A percentile compares a stretch with the other conserved stretches of the same genome.
phyloP scores from a whole-genome alignment of 2,888 invertebrate species.

The Hirtodrosophila duncani region DNA sequence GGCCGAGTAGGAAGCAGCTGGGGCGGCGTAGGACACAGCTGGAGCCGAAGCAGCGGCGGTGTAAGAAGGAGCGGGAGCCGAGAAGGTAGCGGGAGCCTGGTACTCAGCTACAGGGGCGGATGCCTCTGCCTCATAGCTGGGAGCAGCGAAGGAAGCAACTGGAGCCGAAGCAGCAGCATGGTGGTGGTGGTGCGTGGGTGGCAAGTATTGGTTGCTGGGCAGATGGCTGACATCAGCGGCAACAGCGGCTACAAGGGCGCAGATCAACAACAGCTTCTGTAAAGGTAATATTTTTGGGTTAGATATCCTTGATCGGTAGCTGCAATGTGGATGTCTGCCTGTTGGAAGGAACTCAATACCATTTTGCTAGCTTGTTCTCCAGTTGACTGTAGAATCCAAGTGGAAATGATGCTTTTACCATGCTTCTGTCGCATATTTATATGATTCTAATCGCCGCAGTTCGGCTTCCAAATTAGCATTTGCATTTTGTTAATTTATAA shows the following conservation, averaged over 20 bases:
- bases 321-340: too few relatives aligned
- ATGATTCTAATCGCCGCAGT: constrained; percentile 60
- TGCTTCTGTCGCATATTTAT: constrained; percentile 62
- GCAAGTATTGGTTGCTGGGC: constrained; percentile 70
- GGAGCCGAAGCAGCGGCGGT: constrained; percentile 44
- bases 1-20: constrained; percentile 27
- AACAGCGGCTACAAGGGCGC: constrained; percentile 69
- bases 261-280: constrained; percentile 71
- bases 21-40: constrained; percentile 24
- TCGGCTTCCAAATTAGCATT: constrained; percentile 61
- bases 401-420: constrained; percentile 66
- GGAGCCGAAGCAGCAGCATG: constrained; percentile 41
- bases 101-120: too few relatives aligned
- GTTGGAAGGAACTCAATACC: constrained; percentile 41
- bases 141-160: constrained; percentile 40
- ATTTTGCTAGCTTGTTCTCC: constrained; percentile 63
- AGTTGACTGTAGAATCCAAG: constrained; percentile 62
- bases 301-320: constrained; percentile 5
- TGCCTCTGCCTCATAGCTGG: constrained; percentile 20
- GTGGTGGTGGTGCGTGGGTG: constrained; percentile 45
- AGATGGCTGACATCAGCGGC: constrained; percentile 74
- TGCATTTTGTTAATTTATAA: constrained; percentile 63
- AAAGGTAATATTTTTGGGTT: constrained; percentile 15
- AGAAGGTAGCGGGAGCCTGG: constrained; percentile 14
- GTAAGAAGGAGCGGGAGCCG: constrained; percentile 22